Base-by-base conservation (phyloP, 2,888 invertebrate genomes). In the Megaustenia siamemsis region DNA sequence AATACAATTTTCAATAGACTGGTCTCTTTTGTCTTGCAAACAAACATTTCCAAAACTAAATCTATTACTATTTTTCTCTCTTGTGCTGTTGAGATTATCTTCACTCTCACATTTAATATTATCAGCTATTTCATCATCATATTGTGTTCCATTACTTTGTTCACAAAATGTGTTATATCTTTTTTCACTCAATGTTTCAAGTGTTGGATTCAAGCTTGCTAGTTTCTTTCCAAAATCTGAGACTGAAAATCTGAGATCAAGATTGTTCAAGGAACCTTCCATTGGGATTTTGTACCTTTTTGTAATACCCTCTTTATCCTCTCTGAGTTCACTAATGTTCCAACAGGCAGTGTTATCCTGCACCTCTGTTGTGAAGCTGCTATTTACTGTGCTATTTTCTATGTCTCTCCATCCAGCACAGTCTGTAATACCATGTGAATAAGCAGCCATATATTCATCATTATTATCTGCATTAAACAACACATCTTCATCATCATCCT, bases 401-500 rank as follows among this genome's bases (percentile, higher is more conserved):
- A 3, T 32, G 28, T 49, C 73, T 32, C 32, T 28, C 28, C 73
- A 32, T 6, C 18, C 15, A 49, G 49, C 21, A 2, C 18, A 43
- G 40, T 8, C 24, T 69, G 38, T 40, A 21, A 6, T 21, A 24
- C 1, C 40, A 43, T n/a, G 12, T 28, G 8, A 71, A 5, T 43
- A n/a, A 40, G 28, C 24, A 15, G n/a, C 43, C 32, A 28, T 12
- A 18, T 35, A 6, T 28, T 49, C 28, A 4, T 24, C 40, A 60
- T 6, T 40, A 38, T 77, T 60, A 77, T 15, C n/a, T 38, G 21
- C 56, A 77, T 56, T 15, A 77, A 38, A 15, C 35, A 38, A n/a
- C 12, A 0, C 60, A 53, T 76, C 56, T 53, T 76, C 75, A n/a
- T n/a, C n/a, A 77, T 73, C 66, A 66, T 49, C 45, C 12, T 49